Base-by-base conservation (phyloP, 2,888 invertebrate species). In the Ophraella communa region DNA sequence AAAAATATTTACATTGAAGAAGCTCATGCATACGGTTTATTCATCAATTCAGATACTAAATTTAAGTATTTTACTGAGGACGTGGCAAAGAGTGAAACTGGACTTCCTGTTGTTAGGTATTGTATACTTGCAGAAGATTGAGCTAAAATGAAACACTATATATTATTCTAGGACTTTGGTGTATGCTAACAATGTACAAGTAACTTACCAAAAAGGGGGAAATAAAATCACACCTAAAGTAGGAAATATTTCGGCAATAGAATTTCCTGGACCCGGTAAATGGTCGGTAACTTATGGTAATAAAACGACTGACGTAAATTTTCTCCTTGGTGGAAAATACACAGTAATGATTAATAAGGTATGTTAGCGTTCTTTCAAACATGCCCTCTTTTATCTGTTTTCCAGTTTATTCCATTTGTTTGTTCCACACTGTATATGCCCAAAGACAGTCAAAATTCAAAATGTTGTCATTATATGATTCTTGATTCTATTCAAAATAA, bases 291-390 rank as follows among this genome's bases (percentile, higher is more conserved):
- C 14, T 27, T 4, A 23, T 11, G 57, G 45, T 14, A 8, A 52
- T 11, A 4, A 23, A 35, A 44, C 21, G 17, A 33, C 75, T 14
- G 7, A 23, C 18, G 47, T 67, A 1, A 60, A 72, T 0, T 81
- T 90, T 1, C 80, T 84, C 72, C 77, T 86, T 3, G 92, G 92
- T 0, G 91, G 89, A 11, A 88, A 90, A 11, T 92, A 91, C 71
- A 87, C 71, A 20, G 70, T 74, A 1, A 62, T 71, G 60, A 56
- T 71, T 23, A 61, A 66, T 33, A 45, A 44, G 3, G 65, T 65
- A 45, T 55, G 60, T 54, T 51, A 24, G n/a, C n/a, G n/a, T n/a
- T n/a, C n/a, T n/a, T n/a, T n/a, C n/a, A n/a, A n/a, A n/a, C n/a
- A n/a, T n/a, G n/a, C n/a, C n/a, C n/a, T n/a, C n/a, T n/a, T n/a